Conservation (phyloP, 2,113 vertebrate species). For the Oplegnathus fasciatus region DNA sequence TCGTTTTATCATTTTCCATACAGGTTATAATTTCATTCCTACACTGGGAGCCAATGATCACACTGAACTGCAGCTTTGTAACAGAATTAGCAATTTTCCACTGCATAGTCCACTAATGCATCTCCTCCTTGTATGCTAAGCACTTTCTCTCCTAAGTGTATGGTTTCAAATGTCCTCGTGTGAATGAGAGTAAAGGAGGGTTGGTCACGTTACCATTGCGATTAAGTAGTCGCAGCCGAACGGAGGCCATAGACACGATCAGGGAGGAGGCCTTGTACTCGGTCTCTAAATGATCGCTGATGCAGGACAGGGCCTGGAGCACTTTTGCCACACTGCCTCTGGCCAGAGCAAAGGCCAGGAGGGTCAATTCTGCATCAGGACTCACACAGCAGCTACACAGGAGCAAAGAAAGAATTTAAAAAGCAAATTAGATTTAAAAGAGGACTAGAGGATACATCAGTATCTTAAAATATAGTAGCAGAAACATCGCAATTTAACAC, state of each 20-base stretch:
- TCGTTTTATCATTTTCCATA: slow-evolving; percentile 6
- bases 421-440: too few species aligned
- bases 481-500: not conserved
- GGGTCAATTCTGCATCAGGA: slow-evolving; percentile 93
- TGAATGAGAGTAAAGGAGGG: slow-evolving; percentile 8
- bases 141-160: slow-evolving; percentile 35
- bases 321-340: slow-evolving; percentile 95
- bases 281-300: slow-evolving; percentile 88
- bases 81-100: slow-evolving; percentile 3
- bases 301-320: slow-evolving; percentile 89
- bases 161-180: slow-evolving; percentile 11
- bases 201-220: slow-evolving; percentile 88
- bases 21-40: slow-evolving; percentile 8
- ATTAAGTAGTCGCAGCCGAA: slow-evolving; percentile 92
- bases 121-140: not conserved
- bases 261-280: slow-evolving; percentile 91
- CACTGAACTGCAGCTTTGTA: slow-evolving; percentile 1
- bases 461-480: not conserved
- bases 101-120: slow-evolving; percentile 28
- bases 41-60: not conserved
- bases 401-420: not conserved
- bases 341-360: slow-evolving; percentile 95
- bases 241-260: slow-evolving; percentile 92
- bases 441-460: too few species aligned
- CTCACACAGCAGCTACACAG: slow-evolving; percentile 89